Conservation (phyloP, 2,888 invertebrate species). For the Xiphydria camelus region DNA sequence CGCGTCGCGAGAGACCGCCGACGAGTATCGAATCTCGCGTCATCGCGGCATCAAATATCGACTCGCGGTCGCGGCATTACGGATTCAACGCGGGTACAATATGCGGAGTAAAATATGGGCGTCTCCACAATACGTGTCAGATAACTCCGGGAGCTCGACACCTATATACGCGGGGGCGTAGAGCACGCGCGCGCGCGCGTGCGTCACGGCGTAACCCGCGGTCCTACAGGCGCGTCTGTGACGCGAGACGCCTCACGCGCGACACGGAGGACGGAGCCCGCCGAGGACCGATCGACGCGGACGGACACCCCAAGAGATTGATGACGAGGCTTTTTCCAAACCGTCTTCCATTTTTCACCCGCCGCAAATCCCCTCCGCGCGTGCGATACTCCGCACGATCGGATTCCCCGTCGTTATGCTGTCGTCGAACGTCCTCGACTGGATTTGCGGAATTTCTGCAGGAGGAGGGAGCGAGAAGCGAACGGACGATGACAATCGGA, state of each 20-base stretch:
- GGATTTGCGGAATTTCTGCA: no score
- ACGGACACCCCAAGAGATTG: background rate
- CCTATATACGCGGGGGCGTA: no score
- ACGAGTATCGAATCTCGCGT: background rate
- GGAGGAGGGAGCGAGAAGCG: no score
- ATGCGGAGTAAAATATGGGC: conserved; percentile 37
- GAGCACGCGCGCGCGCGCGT: no score
- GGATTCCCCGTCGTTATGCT: no score
- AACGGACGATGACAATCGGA: no score
- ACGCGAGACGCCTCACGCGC: no score
- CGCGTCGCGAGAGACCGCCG: background rate
- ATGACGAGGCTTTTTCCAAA: conserved; percentile 1
- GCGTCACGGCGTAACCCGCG: no score
- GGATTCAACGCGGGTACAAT: conserved; percentile 31
- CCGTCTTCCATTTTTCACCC: conserved; percentile 18
- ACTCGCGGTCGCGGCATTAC: conserved; percentile 16
- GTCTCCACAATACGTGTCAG: conserved; percentile 36
- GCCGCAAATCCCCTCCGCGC: no score
- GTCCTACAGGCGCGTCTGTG: no score
- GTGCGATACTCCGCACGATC: background rate
- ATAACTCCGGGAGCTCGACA: conserved; percentile 18
- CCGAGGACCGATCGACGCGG: background rate
- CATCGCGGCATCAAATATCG: conserved; percentile 8
- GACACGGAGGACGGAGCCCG: no score
- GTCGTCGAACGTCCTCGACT: background rate